These are phyloP conservation scores for Diarsia dahlii DNA, from an alignment of 2,888 invertebrate species.

Conservation along the genomic window DNA sequence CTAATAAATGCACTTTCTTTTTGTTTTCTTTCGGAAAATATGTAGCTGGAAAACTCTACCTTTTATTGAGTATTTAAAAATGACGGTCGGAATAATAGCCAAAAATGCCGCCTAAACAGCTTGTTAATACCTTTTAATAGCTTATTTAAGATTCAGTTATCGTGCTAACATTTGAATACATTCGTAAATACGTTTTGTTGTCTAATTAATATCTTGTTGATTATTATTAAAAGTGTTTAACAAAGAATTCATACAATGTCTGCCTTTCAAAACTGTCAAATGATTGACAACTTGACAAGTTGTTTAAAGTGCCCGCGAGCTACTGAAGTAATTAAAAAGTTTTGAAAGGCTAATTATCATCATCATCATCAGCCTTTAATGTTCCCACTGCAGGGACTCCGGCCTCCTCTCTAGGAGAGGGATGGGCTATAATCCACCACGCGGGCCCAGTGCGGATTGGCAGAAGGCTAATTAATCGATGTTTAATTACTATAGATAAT, in stretches of 20 bases:
- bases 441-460: no score
- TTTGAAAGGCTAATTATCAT: constrained; percentile 9
- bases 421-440: no score
- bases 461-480: neutral
- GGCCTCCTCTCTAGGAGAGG: no score
- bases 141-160: constrained; percentile 32
- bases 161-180: neutral
- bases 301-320: constrained; percentile 2
- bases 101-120: neutral
- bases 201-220: constrained; percentile 9
- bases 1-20: no score
- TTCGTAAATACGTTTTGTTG: constrained; percentile 18
- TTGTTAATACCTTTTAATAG: neutral
- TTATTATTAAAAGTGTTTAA: constrained; percentile 14
- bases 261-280: constrained; percentile 25
- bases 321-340: constrained; percentile 26
- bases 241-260: constrained; percentile 5
- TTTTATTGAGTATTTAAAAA: no score
- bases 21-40: no score
- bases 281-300: constrained; percentile 10
- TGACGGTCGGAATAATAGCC: no score
- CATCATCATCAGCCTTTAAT: no score
- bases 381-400: no score
- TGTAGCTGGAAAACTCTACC: no score
- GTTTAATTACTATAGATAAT: constrained; percentile 21